These are phyloP conservation scores for Hymenochirus boettgeri DNA, from an alignment of 2,113 vertebrate species.

Conservation along the genomic window DNA sequence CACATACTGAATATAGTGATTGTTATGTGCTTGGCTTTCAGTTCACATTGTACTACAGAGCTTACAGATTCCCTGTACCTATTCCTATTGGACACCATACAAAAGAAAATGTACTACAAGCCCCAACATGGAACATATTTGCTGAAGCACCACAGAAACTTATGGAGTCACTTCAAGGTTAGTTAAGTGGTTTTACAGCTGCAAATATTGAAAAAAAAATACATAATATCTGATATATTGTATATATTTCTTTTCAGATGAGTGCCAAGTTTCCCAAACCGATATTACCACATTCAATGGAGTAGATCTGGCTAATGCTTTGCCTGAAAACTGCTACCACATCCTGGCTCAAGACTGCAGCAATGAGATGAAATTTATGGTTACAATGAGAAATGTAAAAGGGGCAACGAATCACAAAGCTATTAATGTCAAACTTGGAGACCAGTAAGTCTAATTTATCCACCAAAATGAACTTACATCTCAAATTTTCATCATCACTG, in stretches of 20 bases:
- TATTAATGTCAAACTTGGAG: slow-evolving; percentile 60
- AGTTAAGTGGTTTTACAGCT: background rate
- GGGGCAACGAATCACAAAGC: slow-evolving; percentile 46
- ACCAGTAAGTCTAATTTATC: slow-evolving; percentile 64
- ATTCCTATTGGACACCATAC: background rate
- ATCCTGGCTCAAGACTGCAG: slow-evolving; percentile 74
- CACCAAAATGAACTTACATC: too few species aligned
- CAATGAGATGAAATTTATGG: slow-evolving; percentile 69
- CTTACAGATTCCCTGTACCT: slow-evolving; percentile 9
- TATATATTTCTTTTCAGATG: slow-evolving; percentile 45
- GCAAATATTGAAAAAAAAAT: too few species aligned
- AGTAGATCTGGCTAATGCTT: slow-evolving; percentile 50
- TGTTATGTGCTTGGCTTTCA: background rate
- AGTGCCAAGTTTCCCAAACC: slow-evolving; percentile 45
- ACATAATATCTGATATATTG: background rate
- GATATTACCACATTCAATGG: slow-evolving; percentile 68
- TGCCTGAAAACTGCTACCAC: slow-evolving; percentile 70
- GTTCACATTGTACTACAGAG: slow-evolving; percentile 1
- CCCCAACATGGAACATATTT: slow-evolving; percentile 24
- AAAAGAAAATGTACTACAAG: background rate
- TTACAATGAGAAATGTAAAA: slow-evolving; percentile 62
- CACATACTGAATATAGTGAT: too few species aligned
- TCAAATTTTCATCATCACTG: too few species aligned
- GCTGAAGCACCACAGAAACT: slow-evolving; percentile 13
- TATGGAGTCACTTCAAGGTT: slow-evolving; percentile 18